Conservation (phyloP, 2,113 vertebrate species). For the Hippocampus comes region DNA sequence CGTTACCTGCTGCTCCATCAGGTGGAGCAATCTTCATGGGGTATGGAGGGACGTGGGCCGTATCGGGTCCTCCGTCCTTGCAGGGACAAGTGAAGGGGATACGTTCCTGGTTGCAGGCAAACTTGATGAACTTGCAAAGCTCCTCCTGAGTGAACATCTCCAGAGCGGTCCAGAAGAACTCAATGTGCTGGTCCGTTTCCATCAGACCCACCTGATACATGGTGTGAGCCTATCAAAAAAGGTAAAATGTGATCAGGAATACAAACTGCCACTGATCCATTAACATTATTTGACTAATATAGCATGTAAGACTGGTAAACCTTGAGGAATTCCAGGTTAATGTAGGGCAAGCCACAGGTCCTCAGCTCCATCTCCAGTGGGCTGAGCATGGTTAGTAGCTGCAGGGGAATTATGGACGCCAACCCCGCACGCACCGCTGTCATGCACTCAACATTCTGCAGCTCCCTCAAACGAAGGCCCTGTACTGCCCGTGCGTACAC, state of each 20-base stretch:
- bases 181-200: slow-evolving; percentile 97
- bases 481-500: slow-evolving; percentile 84
- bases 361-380: slow-evolving; percentile 92
- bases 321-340: slow-evolving; percentile 98
- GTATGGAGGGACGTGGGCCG: slow-evolving; percentile 93
- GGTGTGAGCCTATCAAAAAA: slow-evolving; percentile 83
- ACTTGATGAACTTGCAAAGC: slow-evolving; percentile 98
- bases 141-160: slow-evolving; percentile 98
- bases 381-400: slow-evolving; percentile 88
- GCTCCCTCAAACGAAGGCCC: slow-evolving; percentile 85
- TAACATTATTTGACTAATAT: neutral
- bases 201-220: slow-evolving; percentile 99
- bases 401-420: slow-evolving; percentile 91
- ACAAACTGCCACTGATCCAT: neutral
- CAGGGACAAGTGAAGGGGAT: slow-evolving; percentile 98
- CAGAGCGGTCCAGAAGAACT: slow-evolving; percentile 94
- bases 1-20: slow-evolving; percentile 87
- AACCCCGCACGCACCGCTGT: slow-evolving; percentile 86
- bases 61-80: slow-evolving; percentile 93
- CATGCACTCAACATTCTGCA: slow-evolving; percentile 87
- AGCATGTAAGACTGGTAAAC: slow-evolving; percentile 31
- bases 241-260: neutral
- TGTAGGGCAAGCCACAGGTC: slow-evolving; percentile 91
- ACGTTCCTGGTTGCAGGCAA: slow-evolving; percentile 96
- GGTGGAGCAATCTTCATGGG: slow-evolving; percentile 98